Percentiles rank a stretch among this genome's conserved stretches.
phyloP scores from a whole-genome alignment of 1,140 invertebrate genomes.

The Fopius arisanus region DNA sequence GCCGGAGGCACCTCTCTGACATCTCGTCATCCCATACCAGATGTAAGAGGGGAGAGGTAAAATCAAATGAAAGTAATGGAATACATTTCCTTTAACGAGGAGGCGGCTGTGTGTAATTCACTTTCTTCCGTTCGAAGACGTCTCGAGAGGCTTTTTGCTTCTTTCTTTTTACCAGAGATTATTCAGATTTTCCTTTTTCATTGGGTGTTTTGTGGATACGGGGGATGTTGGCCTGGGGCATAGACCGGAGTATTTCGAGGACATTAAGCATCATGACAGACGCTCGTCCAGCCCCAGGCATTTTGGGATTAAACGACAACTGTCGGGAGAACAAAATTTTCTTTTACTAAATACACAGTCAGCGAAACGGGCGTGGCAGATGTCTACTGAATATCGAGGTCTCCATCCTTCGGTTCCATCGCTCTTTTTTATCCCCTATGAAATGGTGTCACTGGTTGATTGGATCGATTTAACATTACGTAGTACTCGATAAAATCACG shows the following conservation, averaged over 20 bases:
- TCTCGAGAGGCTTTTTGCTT: no score
- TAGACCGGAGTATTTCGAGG: conserved; percentile 29
- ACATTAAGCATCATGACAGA: conserved; percentile 30
- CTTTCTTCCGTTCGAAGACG: not conserved
- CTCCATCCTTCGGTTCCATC: not conserved
- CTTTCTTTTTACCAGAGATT: not conserved
- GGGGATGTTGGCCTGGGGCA: conserved; percentile 8
- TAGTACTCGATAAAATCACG: no score
- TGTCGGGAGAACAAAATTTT: conserved; percentile 35
- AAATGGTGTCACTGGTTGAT: no score
- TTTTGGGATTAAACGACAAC: conserved; percentile 41
- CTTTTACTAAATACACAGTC: not conserved
- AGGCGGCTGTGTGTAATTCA: not conserved
- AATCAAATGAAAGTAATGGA: not conserved
- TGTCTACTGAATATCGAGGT: not conserved
- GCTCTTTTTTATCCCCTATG: no score
- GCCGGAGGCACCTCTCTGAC: not conserved
- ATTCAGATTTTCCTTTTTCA: not conserved
- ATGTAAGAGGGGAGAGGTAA: not conserved
- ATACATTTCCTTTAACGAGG: not conserved
- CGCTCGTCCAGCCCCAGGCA: conserved; percentile 27
- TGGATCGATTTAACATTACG: no score
- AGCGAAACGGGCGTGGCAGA: not conserved
- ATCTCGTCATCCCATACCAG: not conserved
- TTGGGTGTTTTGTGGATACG: not conserved